Base-by-base conservation (phyloP, 2,888 invertebrate genomes). In the Agriopis aurantiaria region DNA sequence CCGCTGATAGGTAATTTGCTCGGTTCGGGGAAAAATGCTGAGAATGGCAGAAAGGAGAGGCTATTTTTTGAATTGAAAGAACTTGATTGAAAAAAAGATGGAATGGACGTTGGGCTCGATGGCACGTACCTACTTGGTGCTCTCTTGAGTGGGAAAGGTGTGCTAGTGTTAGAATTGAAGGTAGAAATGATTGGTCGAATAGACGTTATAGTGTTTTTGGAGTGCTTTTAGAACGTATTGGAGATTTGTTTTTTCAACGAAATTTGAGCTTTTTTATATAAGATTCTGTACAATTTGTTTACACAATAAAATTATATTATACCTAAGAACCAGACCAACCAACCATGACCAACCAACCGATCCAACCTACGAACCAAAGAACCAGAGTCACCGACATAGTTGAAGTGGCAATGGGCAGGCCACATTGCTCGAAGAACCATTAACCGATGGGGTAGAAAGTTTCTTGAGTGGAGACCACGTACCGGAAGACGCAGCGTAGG, bases 1-100 rank as follows among this genome's bases (percentile, higher is more conserved):
- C 73, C 75, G 76, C 78, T 77, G 73, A 65, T 69, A 66, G 74
- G 69, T 71, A 74, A 72, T 74, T 75, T 73, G 74, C 67, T 23
- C 23, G 23, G 65, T 51, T 70, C 62, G 49, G 51, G 61, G 61
- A 8, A 67, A 66, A 71, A 73, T 68, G 70, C 70, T 68, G 65
- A 68, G 65, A 69, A 56, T 65, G 51, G 65, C 55, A 17, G 56
- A 65, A 66, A 59, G 61, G 69, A 64, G 64, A 63, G 52, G 67
- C 57, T 70, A 57, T 68, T 68, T 72, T 71, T 69, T 62, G 66
- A 68, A 71, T 56, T 60, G 69, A 69, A 65, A 64, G 69, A 69
- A 45, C 55, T 68, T 62, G 63, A 68, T 64, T 63, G 59, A 64
- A 62, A 67, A n/a, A 62, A 62, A 61, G 66, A 60, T 67, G 56